Base-by-base conservation (phyloP, 2,113 vertebrate species). In the Bubo scandiacus region DNA sequence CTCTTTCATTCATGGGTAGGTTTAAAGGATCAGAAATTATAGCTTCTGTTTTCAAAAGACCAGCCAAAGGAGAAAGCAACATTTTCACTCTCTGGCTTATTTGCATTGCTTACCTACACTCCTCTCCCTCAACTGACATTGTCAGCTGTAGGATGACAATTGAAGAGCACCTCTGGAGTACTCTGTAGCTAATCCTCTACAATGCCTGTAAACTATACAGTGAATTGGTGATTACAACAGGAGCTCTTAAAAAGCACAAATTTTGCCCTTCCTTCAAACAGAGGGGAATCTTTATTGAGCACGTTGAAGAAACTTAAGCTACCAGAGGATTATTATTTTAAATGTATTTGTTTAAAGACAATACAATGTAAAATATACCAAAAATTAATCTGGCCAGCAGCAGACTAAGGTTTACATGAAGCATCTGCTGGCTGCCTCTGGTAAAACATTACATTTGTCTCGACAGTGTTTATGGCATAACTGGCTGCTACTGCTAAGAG, bases 121-220 rank as follows among this genome's bases (percentile, higher is more conserved):
- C 75, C 73, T 92, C 73, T 94, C 61, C 81, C 84, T 92, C 71
- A 86, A 16, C 12, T 96, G 95, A 89, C 88, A 83, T 11, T 87
- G 78, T 91, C 87, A 94, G 80, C 86, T 92, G 85, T 54, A 92
- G 88, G 81, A 91, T 94, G 93, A 97, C 96, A 98, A 90, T 3
- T 63, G 80, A 92, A 96, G 79, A 97, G 70, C 91, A 96, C 91
- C 92, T 92, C 92, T 66, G n/a, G 86, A 96, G 94, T 62, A 70
- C 91, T 88, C 90, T 65, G 40, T 12, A 78, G 74, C 18, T 96
- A 97, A 98, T 94, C 91, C 94, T 88, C 70, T 78, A 65, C 88
- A 77, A 25, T 18, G 86, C 63, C 63, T 96, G 63, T 68, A 92
- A 95, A 81, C 95, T 86, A 34, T 9, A 62, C 7, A 34, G 83